Evolutionary conservation across 2,797 vertebrate species (phyloP).

Genomic region (Lepilemur ruficaudatus): DNA sequence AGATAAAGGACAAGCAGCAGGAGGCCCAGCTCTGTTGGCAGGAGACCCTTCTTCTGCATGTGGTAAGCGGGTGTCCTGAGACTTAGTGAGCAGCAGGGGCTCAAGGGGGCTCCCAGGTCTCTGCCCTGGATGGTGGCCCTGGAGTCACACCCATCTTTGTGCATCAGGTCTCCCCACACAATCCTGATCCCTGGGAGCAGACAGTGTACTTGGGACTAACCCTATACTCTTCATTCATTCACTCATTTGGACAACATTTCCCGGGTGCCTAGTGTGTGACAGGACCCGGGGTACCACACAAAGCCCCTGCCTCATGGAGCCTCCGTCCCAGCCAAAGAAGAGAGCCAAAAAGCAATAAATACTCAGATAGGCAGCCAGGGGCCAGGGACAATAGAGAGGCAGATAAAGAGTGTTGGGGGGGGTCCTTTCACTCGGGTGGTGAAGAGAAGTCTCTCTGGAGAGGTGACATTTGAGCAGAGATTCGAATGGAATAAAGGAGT

Average conservation of each 20-base stretch:
- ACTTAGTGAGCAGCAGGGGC: background rate
- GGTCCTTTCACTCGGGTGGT: background rate
- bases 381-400: fast-evolving
- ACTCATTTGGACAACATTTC: background rate
- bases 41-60: background rate
- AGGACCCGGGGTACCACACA: background rate
- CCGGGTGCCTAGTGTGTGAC: background rate
- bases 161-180: background rate
- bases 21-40: background rate
- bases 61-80: background rate
- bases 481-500: background rate
- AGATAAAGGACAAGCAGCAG: background rate
- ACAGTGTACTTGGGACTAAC: background rate
- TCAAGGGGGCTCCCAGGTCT: background rate
- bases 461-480: background rate
- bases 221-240: background rate
- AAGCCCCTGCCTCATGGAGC: background rate
- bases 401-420: background rate
- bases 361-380: background rate
- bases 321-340: background rate
- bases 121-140: background rate
- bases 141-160: too few species aligned
- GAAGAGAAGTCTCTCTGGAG: background rate
- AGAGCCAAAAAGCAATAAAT: too few species aligned
- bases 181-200: background rate